These are phyloP conservation scores for Spodoptera littoralis DNA, from an alignment of 2,888 invertebrate genomes.

Conservation along the genomic window DNA sequence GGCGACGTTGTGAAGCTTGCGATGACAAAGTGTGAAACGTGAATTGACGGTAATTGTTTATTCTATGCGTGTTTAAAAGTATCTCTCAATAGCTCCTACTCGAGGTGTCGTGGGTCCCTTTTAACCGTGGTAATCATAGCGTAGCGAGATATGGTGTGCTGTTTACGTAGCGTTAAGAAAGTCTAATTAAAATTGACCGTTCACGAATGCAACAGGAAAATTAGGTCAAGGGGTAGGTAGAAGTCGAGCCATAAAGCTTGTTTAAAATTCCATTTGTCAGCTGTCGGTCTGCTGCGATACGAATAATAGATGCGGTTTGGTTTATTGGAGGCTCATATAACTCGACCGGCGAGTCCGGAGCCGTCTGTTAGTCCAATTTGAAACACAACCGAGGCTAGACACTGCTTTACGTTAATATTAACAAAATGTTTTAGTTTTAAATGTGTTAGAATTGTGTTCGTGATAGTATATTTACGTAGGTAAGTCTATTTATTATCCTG, in stretches of 20 bases:
- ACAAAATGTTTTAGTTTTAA: constrained; percentile 46
- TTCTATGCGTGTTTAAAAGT: constrained; percentile 32
- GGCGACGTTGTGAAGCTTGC: constrained; percentile 74
- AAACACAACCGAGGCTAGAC: constrained; percentile 84
- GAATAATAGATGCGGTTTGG: constrained; percentile 87
- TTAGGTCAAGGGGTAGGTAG: constrained; percentile 79
- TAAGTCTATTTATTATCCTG: neutral
- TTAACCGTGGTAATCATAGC: neutral
- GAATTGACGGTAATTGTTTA: constrained; percentile 56
- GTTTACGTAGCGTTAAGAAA: constrained; percentile 50
- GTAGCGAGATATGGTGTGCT: neutral
- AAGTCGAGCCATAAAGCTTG: constrained; percentile 79
- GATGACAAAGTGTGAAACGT: constrained; percentile 78
- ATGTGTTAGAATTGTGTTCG: constrained; percentile 46
- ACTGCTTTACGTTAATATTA: constrained; percentile 61
- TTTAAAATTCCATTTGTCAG: constrained; percentile 82
- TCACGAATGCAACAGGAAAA: constrained; percentile 64
- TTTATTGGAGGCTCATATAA: constrained; percentile 87
- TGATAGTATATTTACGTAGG: constrained; percentile 21
- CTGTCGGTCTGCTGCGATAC: constrained; percentile 72
- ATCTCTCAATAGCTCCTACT: constrained; percentile 47
- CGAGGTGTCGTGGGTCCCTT: constrained; percentile 26
- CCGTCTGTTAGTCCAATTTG: constrained; percentile 84
- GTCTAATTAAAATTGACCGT: constrained; percentile 71
- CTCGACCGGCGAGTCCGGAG: constrained; percentile 70